Evolutionary conservation across 2,888 invertebrate species (phyloP).

Genomic region (Meliscaeva auricollis): DNA sequence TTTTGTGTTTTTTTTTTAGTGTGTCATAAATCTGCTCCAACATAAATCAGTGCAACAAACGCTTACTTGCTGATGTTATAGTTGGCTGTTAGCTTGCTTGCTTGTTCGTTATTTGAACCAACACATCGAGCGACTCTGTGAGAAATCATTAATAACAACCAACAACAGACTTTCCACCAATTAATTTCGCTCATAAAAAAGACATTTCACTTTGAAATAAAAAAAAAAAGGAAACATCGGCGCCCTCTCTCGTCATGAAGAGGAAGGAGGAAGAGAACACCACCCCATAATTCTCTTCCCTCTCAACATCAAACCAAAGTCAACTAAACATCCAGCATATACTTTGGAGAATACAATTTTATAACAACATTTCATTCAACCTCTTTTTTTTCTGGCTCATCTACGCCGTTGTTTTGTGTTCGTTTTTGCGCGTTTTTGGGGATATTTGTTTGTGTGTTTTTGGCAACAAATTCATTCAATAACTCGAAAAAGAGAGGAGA

Average conservation of each 20-base stretch:
- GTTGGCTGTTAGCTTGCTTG: background rate
- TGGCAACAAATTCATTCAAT: conserved; percentile 56
- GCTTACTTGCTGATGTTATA: background rate
- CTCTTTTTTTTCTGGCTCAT: background rate
- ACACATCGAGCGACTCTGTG: conserved; percentile 1
- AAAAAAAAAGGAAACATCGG: background rate
- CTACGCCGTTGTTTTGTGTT: background rate
- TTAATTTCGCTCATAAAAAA: conserved; percentile 63
- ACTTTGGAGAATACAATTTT: conserved; percentile 11
- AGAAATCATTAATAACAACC: conserved; percentile 41
- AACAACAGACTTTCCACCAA: conserved; percentile 55
- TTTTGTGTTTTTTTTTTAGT: too few relatives aligned
- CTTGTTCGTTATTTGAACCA: background rate
- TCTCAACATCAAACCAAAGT: background rate
- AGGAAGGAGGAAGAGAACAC: background rate
- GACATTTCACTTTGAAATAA: conserved; percentile 15
- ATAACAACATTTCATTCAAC: conserved; percentile 30
- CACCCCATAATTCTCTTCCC: too few relatives aligned
- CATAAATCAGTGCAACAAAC: conserved; percentile 55
- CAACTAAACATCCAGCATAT: background rate
- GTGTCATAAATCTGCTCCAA: conserved; percentile 50
- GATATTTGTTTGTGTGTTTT: conserved; percentile 1
- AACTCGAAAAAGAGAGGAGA: conserved; percentile 15
- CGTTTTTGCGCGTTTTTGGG: background rate
- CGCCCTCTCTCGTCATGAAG: background rate